Evolutionary conservation across 2,888 invertebrate genomes (phyloP).

Genomic region (Autographa gamma): DNA sequence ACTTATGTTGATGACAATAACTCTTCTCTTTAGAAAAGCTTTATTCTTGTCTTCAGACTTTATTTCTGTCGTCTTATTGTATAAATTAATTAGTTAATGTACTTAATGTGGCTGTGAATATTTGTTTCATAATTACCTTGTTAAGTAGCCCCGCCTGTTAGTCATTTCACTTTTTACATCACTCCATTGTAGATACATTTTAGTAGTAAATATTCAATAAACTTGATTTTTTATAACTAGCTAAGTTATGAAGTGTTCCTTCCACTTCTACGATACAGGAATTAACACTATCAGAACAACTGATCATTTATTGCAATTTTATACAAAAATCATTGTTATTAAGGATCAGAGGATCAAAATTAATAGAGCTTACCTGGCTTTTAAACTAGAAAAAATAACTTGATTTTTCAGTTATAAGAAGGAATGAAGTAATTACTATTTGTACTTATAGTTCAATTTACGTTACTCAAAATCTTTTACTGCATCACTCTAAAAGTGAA

Average conservation of each 20-base stretch:
- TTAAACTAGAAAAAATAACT: neutral
- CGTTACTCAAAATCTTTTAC: neutral
- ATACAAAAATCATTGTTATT: neutral
- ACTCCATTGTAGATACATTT: neutral
- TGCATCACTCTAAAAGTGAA: neutral
- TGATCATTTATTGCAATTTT: too few species aligned
- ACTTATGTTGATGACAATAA: neutral
- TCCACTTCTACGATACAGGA: neutral
- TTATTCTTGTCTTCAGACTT: neutral
- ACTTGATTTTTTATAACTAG: neutral
- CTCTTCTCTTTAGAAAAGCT: neutral
- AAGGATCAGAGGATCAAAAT: neutral
- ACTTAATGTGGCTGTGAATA: constrained; percentile 1
- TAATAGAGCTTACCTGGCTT: neutral
- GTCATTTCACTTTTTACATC: neutral
- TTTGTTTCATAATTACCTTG: constrained; percentile 3
- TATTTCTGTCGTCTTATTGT: neutral
- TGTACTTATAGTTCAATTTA: too few species aligned
- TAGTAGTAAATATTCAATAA: neutral
- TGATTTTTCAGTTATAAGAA: neutral
- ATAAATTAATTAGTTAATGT: constrained; percentile 4
- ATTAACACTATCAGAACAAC: too few species aligned
- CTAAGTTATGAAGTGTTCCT: neutral
- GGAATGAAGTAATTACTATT: neutral
- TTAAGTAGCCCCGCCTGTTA: too few species aligned